Base-by-base conservation (phyloP, 2,113 vertebrate genomes). In the Pardalotus punctatus region DNA sequence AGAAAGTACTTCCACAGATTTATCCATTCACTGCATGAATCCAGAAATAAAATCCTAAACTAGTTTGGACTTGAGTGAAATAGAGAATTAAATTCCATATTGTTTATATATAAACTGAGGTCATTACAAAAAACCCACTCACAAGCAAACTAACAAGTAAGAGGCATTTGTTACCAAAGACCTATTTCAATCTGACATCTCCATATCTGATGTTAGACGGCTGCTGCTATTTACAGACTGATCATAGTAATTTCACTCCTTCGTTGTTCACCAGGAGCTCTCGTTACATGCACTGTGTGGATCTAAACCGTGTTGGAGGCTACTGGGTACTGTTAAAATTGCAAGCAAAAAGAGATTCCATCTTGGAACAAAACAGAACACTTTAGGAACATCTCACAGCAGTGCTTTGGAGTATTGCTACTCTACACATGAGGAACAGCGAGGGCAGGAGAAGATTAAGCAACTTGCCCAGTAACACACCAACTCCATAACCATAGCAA, bases 241-340 rank as follows among this genome's bases (percentile, higher is more conserved):
- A 96, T 92, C 56, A 84, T 0, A 79, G 86, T 71, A 66, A 94
- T 94, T 91, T 87, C 14, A 71, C 9, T 84, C 56, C 74, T 79
- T 14, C 0, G 0, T 1, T 81, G 38, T 78, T 83, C 72, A 92
- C 72, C 47, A 70, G 35, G 51, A 62, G 38, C 76, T 83, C 35
- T 66, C 88, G 67, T 54, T 77, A 58, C 2, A 1, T 3, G 29
- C 51, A 70, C 60, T 73, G 21, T 24, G 22, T 0, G 2, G 36
- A 42, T 62, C 71, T 83, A 70, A 86, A 80, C 18, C 31, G 36
- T 0, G 0, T 3, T 83, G 67, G 22, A 88, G 40, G 22, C 53
- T 90, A 79, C 36, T 14, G 24, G 27, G 27, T 54, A 66, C 28
- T n/a, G 43, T 33, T 40, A 88, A 81, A 79, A 92, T 9, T 18